Conservation (phyloP, 2,113 vertebrate genomes). For the Talpa occidentalis region DNA sequence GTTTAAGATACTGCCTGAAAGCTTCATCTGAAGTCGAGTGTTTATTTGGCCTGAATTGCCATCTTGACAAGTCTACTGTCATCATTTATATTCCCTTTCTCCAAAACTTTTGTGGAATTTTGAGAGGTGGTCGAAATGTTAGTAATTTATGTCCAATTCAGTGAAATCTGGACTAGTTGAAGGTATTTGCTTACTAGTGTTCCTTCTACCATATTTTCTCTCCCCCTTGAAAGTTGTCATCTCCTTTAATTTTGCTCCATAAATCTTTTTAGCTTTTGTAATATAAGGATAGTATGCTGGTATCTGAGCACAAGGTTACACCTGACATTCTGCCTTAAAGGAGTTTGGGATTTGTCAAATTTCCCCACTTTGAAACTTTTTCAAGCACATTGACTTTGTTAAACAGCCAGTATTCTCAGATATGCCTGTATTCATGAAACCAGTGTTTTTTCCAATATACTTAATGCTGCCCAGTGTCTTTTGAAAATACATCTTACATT, state of each 20-base stretch:
- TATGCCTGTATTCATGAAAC: neutral
- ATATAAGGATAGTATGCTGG: neutral
- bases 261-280: neutral
- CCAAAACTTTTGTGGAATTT: neutral
- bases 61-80: neutral
- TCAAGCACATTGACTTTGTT: neutral
- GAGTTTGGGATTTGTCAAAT: constrained; percentile 5
- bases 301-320: neutral
- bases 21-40: neutral
- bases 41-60: neutral
- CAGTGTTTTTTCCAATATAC: neutral
- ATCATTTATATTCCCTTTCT: neutral
- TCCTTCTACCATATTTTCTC: neutral
- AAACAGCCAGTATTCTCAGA: neutral
- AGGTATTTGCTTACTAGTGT: neutral
- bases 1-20: neutral
- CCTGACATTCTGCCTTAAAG: neutral
- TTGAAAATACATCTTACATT: neutral
- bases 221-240: neutral
- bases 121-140: neutral
- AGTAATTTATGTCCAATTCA: neutral
- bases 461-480: neutral
- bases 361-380: constrained; percentile 11
- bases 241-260: neutral
- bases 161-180: neutral